Evolutionary conservation across 2,113 vertebrate species (phyloP).

Genomic region (Etheostoma cragini): DNA sequence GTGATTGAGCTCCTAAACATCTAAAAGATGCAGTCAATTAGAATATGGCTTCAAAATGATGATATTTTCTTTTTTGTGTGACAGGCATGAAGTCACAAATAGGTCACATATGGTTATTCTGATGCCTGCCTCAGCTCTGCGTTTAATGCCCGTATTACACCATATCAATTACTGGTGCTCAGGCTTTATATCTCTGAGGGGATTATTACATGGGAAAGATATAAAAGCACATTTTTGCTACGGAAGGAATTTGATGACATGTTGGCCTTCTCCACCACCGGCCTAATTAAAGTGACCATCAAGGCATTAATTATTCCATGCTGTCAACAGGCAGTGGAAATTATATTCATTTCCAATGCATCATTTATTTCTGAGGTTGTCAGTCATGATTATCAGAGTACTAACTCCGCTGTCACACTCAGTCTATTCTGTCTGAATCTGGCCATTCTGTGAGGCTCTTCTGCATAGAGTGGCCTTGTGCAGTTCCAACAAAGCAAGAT

Average conservation of each 20-base stretch:
- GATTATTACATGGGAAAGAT: slow-evolving; percentile 33
- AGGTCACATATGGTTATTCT: slow-evolving; percentile 43
- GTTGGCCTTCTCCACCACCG: slow-evolving; percentile 35
- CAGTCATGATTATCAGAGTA: slow-evolving; percentile 60
- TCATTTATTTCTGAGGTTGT: slow-evolving; percentile 58
- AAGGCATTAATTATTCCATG: slow-evolving; percentile 55
- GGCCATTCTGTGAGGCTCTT: not conserved
- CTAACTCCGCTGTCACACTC: slow-evolving; percentile 19
- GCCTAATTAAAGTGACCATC: slow-evolving; percentile 69
- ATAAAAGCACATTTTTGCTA: slow-evolving; percentile 33
- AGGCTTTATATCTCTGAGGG: slow-evolving; percentile 17
- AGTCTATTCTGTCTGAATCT: slow-evolving; percentile 15
- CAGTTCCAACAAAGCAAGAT: slow-evolving; percentile 6
- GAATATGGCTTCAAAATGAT: slow-evolving; percentile 42
- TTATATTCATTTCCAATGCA: slow-evolving; percentile 59
- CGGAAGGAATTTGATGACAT: slow-evolving; percentile 33
- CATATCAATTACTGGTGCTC: slow-evolving; percentile 27
- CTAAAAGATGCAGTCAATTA: slow-evolving; percentile 55
- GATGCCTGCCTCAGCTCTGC: slow-evolving; percentile 6
- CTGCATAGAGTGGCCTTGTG: not conserved
- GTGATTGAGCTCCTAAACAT: slow-evolving; percentile 72
- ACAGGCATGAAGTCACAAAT: slow-evolving; percentile 48
- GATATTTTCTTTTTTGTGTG: slow-evolving; percentile 33
- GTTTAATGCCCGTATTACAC: slow-evolving; percentile 10
- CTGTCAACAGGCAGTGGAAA: slow-evolving; percentile 48